These are phyloP conservation scores for Sarcophaga carnaria DNA, from an alignment of 2,888 invertebrate genomes.

Conservation along the genomic window DNA sequence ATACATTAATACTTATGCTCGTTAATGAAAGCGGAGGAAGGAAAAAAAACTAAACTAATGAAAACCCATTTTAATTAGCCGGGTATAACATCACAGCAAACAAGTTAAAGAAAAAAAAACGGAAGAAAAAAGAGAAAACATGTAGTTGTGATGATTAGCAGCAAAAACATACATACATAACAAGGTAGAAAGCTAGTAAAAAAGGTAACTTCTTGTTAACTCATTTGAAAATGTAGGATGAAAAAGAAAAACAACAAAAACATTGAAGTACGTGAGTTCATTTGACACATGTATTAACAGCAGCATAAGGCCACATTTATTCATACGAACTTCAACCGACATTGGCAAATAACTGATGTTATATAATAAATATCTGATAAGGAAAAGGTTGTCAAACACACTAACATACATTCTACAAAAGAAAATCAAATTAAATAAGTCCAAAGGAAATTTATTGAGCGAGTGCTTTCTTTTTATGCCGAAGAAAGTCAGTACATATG, in stretches of 20 bases:
- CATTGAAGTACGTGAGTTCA: slow-evolving; percentile 63
- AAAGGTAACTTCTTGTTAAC: slow-evolving; percentile 62
- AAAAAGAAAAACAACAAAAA: slow-evolving; percentile 25
- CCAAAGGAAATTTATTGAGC: no score
- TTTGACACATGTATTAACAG: slow-evolving; percentile 53
- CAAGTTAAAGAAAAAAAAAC: no score
- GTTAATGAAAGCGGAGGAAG: slow-evolving; percentile 52
- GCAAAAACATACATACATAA: slow-evolving; percentile 1
- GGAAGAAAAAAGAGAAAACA: neutral
- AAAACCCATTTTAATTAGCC: slow-evolving; percentile 68
- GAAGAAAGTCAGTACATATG: no score
- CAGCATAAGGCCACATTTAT: neutral
- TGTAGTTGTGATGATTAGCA: slow-evolving; percentile 56
- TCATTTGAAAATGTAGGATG: slow-evolving; percentile 17
- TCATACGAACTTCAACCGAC: neutral
- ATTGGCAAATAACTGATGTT: neutral
- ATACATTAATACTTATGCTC: slow-evolving; percentile 34
- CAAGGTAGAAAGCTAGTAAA: slow-evolving; percentile 41
- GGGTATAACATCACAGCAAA: slow-evolving; percentile 36
- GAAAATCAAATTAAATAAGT: no score
- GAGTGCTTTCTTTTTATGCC: no score
- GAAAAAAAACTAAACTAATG: slow-evolving; percentile 57
- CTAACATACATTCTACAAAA: neutral
- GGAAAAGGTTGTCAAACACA: neutral
- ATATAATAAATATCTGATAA: neutral